Conservation (phyloP, 2,888 invertebrate species). For the Orthosia gracilis region DNA sequence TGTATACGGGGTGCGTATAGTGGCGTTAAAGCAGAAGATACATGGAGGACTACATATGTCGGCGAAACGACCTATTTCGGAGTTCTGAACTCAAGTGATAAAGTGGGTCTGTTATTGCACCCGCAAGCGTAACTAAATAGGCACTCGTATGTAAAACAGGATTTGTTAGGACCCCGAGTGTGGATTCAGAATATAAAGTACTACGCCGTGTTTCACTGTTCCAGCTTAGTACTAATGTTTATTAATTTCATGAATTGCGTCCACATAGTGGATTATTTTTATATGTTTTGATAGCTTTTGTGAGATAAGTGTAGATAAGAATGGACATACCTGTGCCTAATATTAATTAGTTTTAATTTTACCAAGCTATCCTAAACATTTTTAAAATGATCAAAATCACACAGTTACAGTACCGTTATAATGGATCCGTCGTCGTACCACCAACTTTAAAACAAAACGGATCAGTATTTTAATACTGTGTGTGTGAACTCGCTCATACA, state of each 20-base stretch:
- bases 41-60: constrained; percentile 51
- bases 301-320: neutral
- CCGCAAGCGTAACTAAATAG: constrained; percentile 55
- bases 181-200: constrained; percentile 13
- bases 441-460: too few relatives aligned
- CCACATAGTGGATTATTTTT: neutral
- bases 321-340: neutral
- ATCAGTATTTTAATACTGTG: too few relatives aligned
- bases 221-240: constrained; percentile 12
- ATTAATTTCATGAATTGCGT: constrained; percentile 12
- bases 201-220: constrained; percentile 1
- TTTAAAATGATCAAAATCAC: too few relatives aligned
- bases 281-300: neutral
- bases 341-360: neutral
- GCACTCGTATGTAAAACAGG: constrained; percentile 55
- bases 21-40: constrained; percentile 40
- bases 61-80: constrained; percentile 37
- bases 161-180: constrained; percentile 41
- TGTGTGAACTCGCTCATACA: too few relatives aligned
- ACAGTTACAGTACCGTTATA: too few relatives aligned
- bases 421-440: too few relatives aligned
- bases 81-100: constrained; percentile 54
- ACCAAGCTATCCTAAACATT: too few relatives aligned
- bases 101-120: constrained; percentile 61
- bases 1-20: constrained; percentile 17